A percentile compares a stretch with the other conserved stretches of the same genome.
phyloP scores from a whole-genome alignment of 2,113 vertebrate genomes.

The Uria lomvia region DNA sequence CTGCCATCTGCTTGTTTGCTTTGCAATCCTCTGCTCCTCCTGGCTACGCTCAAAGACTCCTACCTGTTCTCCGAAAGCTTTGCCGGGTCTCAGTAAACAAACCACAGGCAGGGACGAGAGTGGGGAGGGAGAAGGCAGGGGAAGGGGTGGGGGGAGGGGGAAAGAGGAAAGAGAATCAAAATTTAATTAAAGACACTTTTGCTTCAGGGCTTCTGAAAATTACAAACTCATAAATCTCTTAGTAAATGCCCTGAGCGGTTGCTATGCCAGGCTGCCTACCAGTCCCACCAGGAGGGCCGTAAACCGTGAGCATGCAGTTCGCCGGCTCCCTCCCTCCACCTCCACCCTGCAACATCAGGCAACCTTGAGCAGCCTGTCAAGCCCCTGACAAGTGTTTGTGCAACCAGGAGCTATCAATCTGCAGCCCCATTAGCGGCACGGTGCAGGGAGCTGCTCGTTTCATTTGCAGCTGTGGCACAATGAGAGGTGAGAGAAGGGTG shows the following conservation, averaged over 20 bases:
- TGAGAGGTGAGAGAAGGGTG: background rate
- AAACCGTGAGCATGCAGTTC: background rate
- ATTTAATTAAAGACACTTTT: slow-evolving; percentile 63
- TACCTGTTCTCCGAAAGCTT: slow-evolving; percentile 42
- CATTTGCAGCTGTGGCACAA: background rate
- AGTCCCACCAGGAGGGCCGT: slow-evolving; percentile 31
- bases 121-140: background rate
- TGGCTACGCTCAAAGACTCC: slow-evolving; percentile 11
- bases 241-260: background rate
- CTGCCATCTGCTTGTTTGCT: slow-evolving; percentile 44
- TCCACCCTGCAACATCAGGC: slow-evolving; percentile 3
- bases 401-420: slow-evolving; percentile 33
- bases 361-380: slow-evolving; percentile 41
- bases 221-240: slow-evolving; percentile 64
- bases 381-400: slow-evolving; percentile 9
- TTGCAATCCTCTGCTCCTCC: slow-evolving; percentile 43
- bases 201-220: slow-evolving; percentile 52
- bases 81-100: slow-evolving; percentile 43
- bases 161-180: background rate
- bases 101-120: background rate
- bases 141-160: background rate
- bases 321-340: background rate
- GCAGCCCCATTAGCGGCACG: rapidly evolving
- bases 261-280: slow-evolving; percentile 5
- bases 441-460: background rate